Base-by-base conservation (phyloP, 2,888 invertebrate genomes). In the Hedya salicella region DNA sequence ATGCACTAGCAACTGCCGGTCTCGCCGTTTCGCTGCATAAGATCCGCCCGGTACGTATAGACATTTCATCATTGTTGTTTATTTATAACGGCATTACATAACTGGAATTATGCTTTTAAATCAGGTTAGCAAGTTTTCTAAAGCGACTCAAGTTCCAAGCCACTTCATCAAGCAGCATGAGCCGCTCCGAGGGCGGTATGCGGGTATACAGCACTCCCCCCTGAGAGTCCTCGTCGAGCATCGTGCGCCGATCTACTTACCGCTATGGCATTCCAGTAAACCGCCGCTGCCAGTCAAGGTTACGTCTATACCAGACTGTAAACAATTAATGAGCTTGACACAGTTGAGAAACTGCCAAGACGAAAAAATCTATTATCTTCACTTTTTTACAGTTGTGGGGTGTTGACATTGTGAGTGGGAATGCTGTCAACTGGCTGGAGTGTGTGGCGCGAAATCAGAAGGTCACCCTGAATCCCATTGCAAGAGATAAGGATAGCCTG, bases 61-160 rank as follows among this genome's bases (percentile, higher is more conserved):
- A 54, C 46, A 59, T 66, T 44, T 50, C 30, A 67, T 57, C 60
- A 59, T 62, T 59, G 68, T 62, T 65, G 60, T 73, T 70, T 69
- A 69, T 53, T 73, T 72, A 69, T 77, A 66, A 52, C 69, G 72
- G 69, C 66, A 85, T 90, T 89, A 90, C 84, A 89, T 89, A 89
- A 90, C 82, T 78, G 71, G 72, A 56, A 73, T 72, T 64, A 71
- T 62, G 70, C 70, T 73, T 67, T 53, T 73, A 0, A 75, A 78
- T 71, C 78, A 94, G 94, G 92, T 95, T 79, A 93, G 94, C 81
- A 95, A 94, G 85, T 95, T 94, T 79, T 93, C 92, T 39, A 94
- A 92, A 75, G 93, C 94, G 14, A 84, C 83, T 25, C 92, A 93
- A 79, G 87, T 95, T 74, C 95, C 95, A 67, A 87, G 88, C 42